Conservation (phyloP, 2,113 vertebrate genomes). For the Oncorhynchus clarkii region DNA sequence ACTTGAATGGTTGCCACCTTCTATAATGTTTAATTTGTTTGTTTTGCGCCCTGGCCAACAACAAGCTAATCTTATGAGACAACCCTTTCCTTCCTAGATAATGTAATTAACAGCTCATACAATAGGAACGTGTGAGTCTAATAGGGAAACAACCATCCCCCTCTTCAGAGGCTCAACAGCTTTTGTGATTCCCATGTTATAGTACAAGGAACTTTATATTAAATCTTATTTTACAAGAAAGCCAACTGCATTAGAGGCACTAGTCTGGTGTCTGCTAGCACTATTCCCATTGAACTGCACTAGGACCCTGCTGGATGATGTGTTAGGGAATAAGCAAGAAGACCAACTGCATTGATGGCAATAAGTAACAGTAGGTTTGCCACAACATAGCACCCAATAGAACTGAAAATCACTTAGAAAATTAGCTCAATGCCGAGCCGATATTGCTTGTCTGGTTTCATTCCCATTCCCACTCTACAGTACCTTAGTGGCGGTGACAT, state of each 20-base stretch:
- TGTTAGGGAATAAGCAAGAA: too few species aligned
- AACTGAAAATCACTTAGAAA: too few species aligned
- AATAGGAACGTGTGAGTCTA: background rate
- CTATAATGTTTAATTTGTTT: slow-evolving; percentile 6
- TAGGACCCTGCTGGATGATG: too few species aligned
- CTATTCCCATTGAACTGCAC: background rate
- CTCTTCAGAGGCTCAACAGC: background rate
- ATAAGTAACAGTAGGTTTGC: too few species aligned
- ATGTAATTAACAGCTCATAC: background rate
- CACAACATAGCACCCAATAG: too few species aligned
- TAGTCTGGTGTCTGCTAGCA: too few species aligned
- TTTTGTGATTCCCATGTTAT: background rate
- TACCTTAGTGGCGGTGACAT: background rate
- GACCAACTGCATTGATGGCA: too few species aligned
- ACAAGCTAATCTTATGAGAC: background rate
- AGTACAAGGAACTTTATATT: too few species aligned
- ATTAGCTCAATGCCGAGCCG: too few species aligned
- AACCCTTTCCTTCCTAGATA: background rate
- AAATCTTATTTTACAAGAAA: too few species aligned
- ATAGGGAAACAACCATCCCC: background rate
- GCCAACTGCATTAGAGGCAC: too few species aligned
- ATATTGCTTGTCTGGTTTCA: background rate
- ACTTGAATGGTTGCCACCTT: slow-evolving; percentile 8
- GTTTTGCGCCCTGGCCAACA: background rate
- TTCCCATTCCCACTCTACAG: background rate